These are phyloP conservation scores for Falco columbarius DNA, from an alignment of 2,797 vertebrate genomes.

Conservation along the genomic window DNA sequence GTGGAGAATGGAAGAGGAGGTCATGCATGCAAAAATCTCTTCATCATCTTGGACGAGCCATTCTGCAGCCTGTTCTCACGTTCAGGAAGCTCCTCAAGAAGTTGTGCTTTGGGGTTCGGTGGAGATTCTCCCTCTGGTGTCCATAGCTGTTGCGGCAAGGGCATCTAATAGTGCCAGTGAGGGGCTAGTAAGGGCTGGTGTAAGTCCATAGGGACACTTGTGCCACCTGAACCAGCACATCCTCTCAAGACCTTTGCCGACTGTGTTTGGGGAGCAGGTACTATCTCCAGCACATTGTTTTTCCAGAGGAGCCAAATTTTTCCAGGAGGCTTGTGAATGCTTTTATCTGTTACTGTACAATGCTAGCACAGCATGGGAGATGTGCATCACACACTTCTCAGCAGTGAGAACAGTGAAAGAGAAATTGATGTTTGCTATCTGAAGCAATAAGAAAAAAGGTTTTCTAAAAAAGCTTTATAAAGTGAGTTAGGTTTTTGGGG, in stretches of 20 bases:
- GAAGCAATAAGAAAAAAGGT: neutral
- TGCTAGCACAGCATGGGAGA: neutral
- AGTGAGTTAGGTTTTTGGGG: accelerated
- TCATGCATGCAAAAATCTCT: neutral
- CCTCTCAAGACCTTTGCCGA: neutral
- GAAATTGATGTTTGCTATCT: neutral
- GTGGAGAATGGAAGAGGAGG: neutral
- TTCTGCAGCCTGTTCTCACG: neutral
- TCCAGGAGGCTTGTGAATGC: neutral
- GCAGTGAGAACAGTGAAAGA: accelerated
- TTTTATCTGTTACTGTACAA: neutral
- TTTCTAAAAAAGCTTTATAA: neutral
- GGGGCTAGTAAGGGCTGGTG: neutral
- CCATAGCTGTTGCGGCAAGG: neutral
- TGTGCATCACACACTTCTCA: neutral
- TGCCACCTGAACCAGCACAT: neutral
- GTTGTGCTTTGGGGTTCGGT: neutral
- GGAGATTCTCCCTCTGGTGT: neutral
- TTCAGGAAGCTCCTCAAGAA: neutral
- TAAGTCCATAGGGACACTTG: neutral
- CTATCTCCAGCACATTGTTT: too few relatives aligned
- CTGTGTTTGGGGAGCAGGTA: neutral
- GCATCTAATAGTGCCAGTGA: accelerated
- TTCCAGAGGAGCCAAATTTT: neutral
- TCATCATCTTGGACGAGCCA: neutral